Base-by-base conservation (phyloP, 2,797 vertebrate genomes). In the Thamnophis elegans region DNA sequence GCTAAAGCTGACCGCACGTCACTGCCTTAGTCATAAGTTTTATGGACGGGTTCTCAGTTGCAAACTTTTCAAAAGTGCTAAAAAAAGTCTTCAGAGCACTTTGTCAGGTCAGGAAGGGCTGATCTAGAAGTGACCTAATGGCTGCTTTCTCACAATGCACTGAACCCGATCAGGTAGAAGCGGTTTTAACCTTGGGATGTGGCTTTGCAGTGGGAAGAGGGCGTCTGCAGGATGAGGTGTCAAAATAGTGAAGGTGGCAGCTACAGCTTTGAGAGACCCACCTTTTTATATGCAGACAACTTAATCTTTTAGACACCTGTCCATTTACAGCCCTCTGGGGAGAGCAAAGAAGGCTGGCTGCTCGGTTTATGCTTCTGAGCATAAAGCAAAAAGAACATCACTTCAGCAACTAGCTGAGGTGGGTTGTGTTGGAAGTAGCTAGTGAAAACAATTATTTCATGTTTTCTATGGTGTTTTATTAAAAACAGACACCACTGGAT, bases 401-500 rank as follows among this genome's bases (percentile, higher is more conserved):
- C 82, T 82, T 82, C 73, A 25, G 36, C 73, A 82, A 47, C 20
- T 9, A 25, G 36, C 9, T 4, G 3, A 78, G 9, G 3, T 36
- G 9, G 42, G 18, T 78, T 42, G 18, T 42, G 36, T 26, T 25
- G 25, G 42, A 47, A 14, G 3, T 25, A 36, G 55, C 4, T 42
- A 11, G 20, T 53, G 3, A 32, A 92, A 94, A 11, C 1, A 13
- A 56, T 89, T 92, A 36, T 94, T 92, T 54, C 59, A 9, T 91
- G 51, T 55, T 90, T 60, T 36, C 54, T 91, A n/a, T 65, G 54
- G 56, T 93, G 87, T 82, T 94, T 94, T 51, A 90, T 94, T 95
- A 73, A 94, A 90, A 95, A 93, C 93, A 90, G 92, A 73, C 94
- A 94, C 97, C 97, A 97, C 97, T 96, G 97, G 97, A 97, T 97